phyloP scores from a whole-genome alignment of 2,797 vertebrate species.

The Borostomias antarcticus region DNA sequence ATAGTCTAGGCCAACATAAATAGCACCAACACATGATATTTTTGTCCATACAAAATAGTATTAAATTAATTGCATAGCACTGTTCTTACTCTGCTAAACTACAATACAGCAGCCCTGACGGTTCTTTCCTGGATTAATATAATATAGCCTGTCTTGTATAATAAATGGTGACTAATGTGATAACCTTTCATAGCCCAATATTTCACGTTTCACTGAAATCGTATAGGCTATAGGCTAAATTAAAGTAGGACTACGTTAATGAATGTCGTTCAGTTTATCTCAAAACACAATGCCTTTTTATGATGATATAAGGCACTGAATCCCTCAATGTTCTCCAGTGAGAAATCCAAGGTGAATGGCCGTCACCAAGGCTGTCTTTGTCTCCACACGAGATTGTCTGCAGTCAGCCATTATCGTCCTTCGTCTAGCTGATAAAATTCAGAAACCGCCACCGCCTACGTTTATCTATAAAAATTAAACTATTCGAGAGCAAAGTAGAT shows the following conservation, averaged over 20 bases:
- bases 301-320: slow-evolving; percentile 14
- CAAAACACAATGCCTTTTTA: slow-evolving; percentile 30
- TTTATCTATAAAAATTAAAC: slow-evolving; percentile 25
- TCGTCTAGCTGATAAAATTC: slow-evolving; percentile 56
- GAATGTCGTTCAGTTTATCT: slow-evolving; percentile 17
- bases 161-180: no score
- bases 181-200: neutral
- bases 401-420: slow-evolving; percentile 79
- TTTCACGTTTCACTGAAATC: neutral
- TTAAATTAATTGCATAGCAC: neutral
- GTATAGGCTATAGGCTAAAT: neutral
- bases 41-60: neutral
- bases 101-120: neutral
- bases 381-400: slow-evolving; percentile 70
- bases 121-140: neutral
- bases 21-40: slow-evolving; percentile 21
- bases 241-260: neutral
- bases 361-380: slow-evolving; percentile 75
- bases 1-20: slow-evolving; percentile 44
- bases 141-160: neutral
- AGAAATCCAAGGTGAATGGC: slow-evolving; percentile 68
- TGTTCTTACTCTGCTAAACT: neutral
- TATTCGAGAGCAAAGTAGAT: neutral
- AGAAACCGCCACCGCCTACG: slow-evolving; percentile 25
- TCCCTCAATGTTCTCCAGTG: slow-evolving; percentile 14